Evolutionary conservation across 2,797 vertebrate genomes (phyloP).

Genomic region (Dendrocincla fuliginosa): DNA sequence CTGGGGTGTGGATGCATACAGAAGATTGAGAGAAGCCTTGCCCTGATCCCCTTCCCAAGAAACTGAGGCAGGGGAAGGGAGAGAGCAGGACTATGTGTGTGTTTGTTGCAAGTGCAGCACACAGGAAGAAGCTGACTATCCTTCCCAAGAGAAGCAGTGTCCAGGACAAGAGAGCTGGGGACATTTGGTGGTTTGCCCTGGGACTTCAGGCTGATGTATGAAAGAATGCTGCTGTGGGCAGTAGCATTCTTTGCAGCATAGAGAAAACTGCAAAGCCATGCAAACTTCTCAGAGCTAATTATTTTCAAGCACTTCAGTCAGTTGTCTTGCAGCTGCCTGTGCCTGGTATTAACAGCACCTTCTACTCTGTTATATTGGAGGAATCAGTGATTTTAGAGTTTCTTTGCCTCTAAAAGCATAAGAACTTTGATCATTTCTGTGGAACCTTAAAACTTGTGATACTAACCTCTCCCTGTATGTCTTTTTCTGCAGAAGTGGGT

Average conservation of each 20-base stretch:
- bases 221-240: background rate
- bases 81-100: background rate
- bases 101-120: background rate
- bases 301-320: background rate
- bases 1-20: background rate
- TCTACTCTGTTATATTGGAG: background rate
- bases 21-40: background rate
- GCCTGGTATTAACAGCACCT: background rate
- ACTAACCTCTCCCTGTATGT: background rate
- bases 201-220: background rate
- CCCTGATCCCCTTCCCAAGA: background rate
- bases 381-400: background rate
- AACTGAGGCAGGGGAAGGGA: background rate
- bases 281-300: background rate
- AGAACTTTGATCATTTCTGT: background rate
- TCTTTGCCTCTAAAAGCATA: background rate
- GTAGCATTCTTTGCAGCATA: background rate
- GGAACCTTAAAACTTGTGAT: background rate
- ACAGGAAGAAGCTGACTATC: background rate
- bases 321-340: background rate
- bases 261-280: background rate
- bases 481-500: conserved; percentile 87
- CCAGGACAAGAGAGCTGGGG: background rate
- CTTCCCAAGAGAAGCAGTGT: background rate
- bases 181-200: background rate